Percentiles rank a stretch among this genome's conserved stretches.
phyloP scores from a whole-genome alignment of 2,797 vertebrate genomes.

The Crenuchus spilurus region DNA sequence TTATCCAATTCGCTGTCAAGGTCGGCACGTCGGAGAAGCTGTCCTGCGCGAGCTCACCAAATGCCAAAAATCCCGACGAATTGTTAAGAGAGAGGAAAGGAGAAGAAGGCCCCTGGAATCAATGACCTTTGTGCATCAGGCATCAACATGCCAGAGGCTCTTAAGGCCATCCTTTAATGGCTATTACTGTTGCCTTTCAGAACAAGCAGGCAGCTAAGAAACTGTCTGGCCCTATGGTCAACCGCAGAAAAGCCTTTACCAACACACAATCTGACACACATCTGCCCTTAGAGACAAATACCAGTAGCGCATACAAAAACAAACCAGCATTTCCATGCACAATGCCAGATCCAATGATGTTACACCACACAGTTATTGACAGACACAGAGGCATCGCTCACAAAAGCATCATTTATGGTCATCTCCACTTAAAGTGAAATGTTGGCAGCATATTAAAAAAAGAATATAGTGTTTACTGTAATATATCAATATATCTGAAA shows the following conservation, averaged over 20 bases:
- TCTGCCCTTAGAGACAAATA: conserved; percentile 14
- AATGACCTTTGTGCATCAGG: conserved; percentile 97
- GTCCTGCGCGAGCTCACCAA: conserved; percentile 97
- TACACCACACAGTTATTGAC: not conserved
- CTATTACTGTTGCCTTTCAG: conserved; percentile 90
- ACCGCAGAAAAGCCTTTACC: conserved; percentile 47
- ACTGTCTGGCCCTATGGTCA: conserved; percentile 66
- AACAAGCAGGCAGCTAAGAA: conserved; percentile 76
- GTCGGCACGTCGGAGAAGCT: conserved; percentile 95
- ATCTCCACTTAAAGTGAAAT: too few relatives aligned
- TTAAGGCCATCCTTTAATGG: conserved; percentile 88
- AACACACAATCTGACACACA: conserved; percentile 29
- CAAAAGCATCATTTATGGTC: too few relatives aligned
- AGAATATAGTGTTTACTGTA: too few relatives aligned
- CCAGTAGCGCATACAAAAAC: not conserved
- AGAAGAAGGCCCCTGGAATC: conserved; percentile 81
- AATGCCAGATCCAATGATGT: not conserved
- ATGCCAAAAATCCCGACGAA: conserved; percentile 98
- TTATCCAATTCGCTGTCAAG: conserved; percentile 99
- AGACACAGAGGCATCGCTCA: not conserved
- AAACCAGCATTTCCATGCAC: not conserved
- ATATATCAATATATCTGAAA: too few relatives aligned
- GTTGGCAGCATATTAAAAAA: too few relatives aligned
- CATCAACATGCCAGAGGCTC: conserved; percentile 91
- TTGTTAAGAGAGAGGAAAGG: conserved; percentile 84